A percentile compares a stretch with the other conserved stretches of the same genome.
Evolutionary conservation across 2,888 invertebrate species (phyloP).

Genomic region (Mythimna ferrago): DNA sequence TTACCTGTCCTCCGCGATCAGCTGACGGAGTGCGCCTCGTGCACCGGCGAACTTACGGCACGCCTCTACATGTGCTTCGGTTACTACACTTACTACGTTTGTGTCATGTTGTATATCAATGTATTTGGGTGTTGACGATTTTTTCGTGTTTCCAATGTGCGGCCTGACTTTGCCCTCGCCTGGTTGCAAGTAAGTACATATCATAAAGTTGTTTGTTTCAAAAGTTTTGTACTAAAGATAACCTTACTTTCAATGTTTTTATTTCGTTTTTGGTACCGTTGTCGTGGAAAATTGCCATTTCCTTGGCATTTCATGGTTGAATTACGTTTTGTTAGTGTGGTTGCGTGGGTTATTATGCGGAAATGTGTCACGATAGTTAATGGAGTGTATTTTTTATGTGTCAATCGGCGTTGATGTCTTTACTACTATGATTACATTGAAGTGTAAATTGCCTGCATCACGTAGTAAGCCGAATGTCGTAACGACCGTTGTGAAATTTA

Average conservation of each 20-base stretch:
- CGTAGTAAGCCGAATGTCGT: background rate
- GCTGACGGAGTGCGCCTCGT: constrained; percentile 82
- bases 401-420: constrained; percentile 51
- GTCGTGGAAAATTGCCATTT: constrained; percentile 52
- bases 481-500: rapidly evolving
- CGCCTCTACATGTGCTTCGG: constrained; percentile 82
- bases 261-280: constrained; percentile 46
- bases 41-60: constrained; percentile 72
- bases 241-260: constrained; percentile 67
- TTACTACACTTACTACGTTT: constrained; percentile 83
- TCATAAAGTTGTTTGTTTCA: constrained; percentile 51
- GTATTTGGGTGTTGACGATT: constrained; percentile 82
- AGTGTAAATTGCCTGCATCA: background rate
- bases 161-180: constrained; percentile 68
- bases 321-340: constrained; percentile 29
- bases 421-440: constrained; percentile 10
- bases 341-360: constrained; percentile 28
- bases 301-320: constrained; percentile 41
- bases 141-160: constrained; percentile 71
- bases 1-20: constrained; percentile 74
- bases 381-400: constrained; percentile 22
- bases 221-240: constrained; percentile 60
- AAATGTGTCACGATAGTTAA: constrained; percentile 36
- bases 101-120: constrained; percentile 82
- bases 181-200: constrained; percentile 77